phyloP scores from a whole-genome alignment of 2,113 vertebrate genomes.

The Cyanoderma ruficeps region DNA sequence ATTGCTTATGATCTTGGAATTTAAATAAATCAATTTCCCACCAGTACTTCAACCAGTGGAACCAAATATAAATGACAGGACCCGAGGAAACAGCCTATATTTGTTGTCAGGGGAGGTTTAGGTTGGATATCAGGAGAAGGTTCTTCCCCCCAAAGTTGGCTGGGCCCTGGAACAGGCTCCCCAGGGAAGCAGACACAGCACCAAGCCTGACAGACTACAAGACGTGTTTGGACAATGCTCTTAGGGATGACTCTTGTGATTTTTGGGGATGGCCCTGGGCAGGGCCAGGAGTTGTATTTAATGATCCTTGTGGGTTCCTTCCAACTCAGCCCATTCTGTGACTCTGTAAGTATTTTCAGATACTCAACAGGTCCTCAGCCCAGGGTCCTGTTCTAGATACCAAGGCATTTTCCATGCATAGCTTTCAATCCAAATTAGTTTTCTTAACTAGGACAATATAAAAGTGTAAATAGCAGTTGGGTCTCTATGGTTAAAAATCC shows the following conservation, averaged over 20 bases:
- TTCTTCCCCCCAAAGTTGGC: not conserved
- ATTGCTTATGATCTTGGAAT: not conserved
- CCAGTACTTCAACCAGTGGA: not conserved
- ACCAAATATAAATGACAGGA: not conserved
- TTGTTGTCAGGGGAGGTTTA: not conserved
- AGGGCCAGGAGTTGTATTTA: not conserved
- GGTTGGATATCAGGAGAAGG: not conserved
- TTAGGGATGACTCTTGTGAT: not conserved
- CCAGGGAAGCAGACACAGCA: not conserved
- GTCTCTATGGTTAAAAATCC: not conserved
- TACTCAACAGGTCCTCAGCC: not conserved
- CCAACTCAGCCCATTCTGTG: not conserved
- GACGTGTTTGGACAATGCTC: not conserved
- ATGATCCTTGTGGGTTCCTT: not conserved
- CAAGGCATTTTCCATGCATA: not conserved
- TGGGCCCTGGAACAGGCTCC: not conserved
- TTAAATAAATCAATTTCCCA: not conserved
- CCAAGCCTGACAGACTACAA: not conserved
- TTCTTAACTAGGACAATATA: not conserved
- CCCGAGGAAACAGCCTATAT: rapidly evolving
- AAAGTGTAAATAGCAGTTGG: not conserved
- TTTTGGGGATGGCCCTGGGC: not conserved
- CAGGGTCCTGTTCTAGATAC: not conserved
- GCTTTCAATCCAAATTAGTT: not conserved
- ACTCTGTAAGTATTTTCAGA: not conserved